Evolutionary conservation across 2,888 invertebrate genomes (phyloP).

Genomic region (Caenorhabditis sp.): DNA sequence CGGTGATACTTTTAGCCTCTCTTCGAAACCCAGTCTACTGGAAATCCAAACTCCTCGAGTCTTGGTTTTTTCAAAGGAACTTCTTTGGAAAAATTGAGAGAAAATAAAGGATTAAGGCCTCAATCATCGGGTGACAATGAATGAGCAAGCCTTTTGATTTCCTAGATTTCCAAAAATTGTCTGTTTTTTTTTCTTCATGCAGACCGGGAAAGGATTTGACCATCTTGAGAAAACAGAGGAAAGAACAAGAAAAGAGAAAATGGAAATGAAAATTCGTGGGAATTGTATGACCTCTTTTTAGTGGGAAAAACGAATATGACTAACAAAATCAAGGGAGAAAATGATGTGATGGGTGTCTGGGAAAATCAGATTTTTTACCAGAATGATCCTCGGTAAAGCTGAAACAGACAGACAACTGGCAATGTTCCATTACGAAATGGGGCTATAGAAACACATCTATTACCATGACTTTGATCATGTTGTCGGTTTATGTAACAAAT

Average conservation of each 20-base stretch:
- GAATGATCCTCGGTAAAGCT: too few species aligned
- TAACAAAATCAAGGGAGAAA: not conserved
- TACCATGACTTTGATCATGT: too few species aligned
- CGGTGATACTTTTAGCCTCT: conserved; percentile 19
- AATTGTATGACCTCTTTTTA: not conserved
- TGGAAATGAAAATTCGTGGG: not conserved
- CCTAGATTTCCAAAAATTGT: not conserved
- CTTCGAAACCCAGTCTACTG: not conserved
- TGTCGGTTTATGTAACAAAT: too few species aligned
- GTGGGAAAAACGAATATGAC: not conserved
- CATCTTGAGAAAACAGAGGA: conserved; percentile 6
- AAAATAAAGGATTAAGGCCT: conserved; percentile 9
- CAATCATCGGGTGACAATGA: conserved; percentile 1
- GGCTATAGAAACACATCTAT: too few species aligned
- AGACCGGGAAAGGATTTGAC: conserved; percentile 31
- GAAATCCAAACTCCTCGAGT: not conserved
- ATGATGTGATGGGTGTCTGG: too few species aligned
- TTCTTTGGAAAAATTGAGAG: not conserved
- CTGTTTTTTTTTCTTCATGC: not conserved
- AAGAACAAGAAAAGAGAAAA: not conserved
- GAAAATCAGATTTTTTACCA: not conserved
- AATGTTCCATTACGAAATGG: too few species aligned
- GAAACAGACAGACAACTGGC: too few species aligned
- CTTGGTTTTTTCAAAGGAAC: not conserved
- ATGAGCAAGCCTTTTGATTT: not conserved